A percentile compares a stretch with the other conserved stretches of the same genome.
Conservation (phyloP, 92 coral and sea anemone genomes). For the Metridium senile region DNA sequence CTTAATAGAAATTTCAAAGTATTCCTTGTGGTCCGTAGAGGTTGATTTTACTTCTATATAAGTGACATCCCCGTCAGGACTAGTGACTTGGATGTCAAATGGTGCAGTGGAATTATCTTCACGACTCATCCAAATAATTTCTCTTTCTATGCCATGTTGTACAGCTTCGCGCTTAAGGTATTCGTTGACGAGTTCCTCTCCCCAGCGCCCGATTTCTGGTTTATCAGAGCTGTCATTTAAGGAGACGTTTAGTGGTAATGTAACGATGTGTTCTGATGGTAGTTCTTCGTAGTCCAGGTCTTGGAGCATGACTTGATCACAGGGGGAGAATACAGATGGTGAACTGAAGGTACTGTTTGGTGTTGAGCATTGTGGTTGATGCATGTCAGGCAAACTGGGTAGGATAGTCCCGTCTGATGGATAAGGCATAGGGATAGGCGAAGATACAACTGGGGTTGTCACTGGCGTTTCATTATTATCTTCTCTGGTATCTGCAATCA, state of each 20-base stretch:
- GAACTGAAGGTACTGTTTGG: neutral
- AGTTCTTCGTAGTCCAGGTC: conserved; percentile 73
- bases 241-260: conserved; percentile 42
- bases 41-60: conserved; percentile 88
- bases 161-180: conserved; percentile 44
- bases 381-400: neutral
- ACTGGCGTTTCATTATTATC: neutral
- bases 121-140: conserved; percentile 77
- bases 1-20: conserved; percentile 74
- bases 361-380: neutral
- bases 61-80: conserved; percentile 11
- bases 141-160: conserved; percentile 12
- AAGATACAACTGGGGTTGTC: neutral
- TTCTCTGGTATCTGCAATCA: neutral
- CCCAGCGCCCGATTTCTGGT: conserved; percentile 86
- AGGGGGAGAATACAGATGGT: conserved; percentile 2
- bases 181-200: conserved; percentile 73
- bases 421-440: neutral
- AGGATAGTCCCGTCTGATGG: neutral
- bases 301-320: conserved; percentile 1
- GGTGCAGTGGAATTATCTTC: conserved; percentile 65
- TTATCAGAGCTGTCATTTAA: conserved; percentile 50
- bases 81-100: conserved; percentile 67
- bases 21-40: conserved; percentile 61
- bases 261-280: conserved; percentile 23